Evolutionary conservation across 2,113 vertebrate species (phyloP).

Genomic region (Osmerus mordax): DNA sequence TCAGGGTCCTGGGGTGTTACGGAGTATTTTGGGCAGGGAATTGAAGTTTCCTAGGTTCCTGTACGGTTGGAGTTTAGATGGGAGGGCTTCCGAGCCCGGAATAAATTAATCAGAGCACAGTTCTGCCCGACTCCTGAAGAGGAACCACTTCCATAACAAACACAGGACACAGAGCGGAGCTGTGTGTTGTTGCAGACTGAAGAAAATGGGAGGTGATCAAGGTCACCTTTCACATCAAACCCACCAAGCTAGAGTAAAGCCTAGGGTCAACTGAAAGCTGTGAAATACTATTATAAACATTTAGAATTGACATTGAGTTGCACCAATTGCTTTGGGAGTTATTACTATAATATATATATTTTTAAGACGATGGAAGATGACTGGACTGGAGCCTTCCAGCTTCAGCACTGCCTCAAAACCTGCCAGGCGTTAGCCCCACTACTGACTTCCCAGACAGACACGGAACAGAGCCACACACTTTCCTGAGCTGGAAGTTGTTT

Average conservation of each 20-base stretch:
- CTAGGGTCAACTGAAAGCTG: not conserved
- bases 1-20: not conserved
- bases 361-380: too few species aligned
- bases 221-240: slow-evolving; percentile 9
- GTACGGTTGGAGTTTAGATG: slow-evolving; percentile 23
- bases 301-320: not conserved
- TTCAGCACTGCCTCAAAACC: not conserved
- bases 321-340: not conserved
- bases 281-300: not conserved
- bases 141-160: slow-evolving; percentile 32
- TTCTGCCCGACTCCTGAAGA: slow-evolving; percentile 24
- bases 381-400: not conserved
- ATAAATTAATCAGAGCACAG: slow-evolving; percentile 43
- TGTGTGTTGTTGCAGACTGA: slow-evolving; percentile 18
- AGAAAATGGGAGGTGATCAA: slow-evolving; percentile 30
- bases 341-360: not conserved
- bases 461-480: not conserved
- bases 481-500: not conserved
- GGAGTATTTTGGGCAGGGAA: not conserved
- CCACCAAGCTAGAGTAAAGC: slow-evolving; percentile 4
- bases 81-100: slow-evolving; percentile 30
- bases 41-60: not conserved
- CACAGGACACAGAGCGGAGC: slow-evolving; percentile 19
- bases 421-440: not conserved
- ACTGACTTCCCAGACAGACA: not conserved